phyloP scores from a whole-genome alignment of 2,888 invertebrate species.

The Plutella xylostella region DNA sequence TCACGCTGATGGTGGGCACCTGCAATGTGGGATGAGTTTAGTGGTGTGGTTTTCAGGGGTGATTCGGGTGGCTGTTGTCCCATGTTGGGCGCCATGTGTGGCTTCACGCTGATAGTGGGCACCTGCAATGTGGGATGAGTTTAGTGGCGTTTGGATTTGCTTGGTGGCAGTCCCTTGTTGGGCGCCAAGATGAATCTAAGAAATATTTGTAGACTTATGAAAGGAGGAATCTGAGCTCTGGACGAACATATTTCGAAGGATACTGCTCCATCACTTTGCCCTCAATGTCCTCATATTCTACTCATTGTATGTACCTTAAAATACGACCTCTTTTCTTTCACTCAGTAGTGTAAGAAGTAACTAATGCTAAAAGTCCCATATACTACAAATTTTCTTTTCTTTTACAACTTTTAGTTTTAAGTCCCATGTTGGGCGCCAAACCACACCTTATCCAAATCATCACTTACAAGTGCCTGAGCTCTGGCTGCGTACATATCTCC shows the following conservation, averaged over 20 bases:
- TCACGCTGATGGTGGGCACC: constrained; percentile 89
- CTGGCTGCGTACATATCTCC: neutral
- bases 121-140: constrained; percentile 44
- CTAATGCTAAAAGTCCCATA: neutral
- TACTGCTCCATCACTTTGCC: neutral
- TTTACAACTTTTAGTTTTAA: too few relatives aligned
- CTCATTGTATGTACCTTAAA: neutral
- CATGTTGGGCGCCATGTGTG: constrained; percentile 82
- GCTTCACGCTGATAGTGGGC: constrained; percentile 89
- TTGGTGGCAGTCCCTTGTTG: constrained; percentile 75
- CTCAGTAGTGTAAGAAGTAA: neutral
- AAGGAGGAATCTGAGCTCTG: too few relatives aligned
- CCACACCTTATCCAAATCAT: too few relatives aligned
- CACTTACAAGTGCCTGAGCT: neutral
- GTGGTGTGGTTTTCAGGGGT: too few relatives aligned
- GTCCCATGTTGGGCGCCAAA: neutral
- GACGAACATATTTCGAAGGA: neutral
- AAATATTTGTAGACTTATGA: too few relatives aligned
- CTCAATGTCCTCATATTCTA: neutral
- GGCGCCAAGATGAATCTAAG: constrained; percentile 83
- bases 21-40: constrained; percentile 18
- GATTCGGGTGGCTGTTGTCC: constrained; percentile 71
- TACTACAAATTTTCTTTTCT: too few relatives aligned
- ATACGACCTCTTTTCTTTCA: neutral
- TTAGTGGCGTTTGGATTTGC: neutral